These are phyloP conservation scores for Reinhardtius hippoglossoides DNA, from an alignment of 2,113 vertebrate genomes.

Conservation along the genomic window DNA sequence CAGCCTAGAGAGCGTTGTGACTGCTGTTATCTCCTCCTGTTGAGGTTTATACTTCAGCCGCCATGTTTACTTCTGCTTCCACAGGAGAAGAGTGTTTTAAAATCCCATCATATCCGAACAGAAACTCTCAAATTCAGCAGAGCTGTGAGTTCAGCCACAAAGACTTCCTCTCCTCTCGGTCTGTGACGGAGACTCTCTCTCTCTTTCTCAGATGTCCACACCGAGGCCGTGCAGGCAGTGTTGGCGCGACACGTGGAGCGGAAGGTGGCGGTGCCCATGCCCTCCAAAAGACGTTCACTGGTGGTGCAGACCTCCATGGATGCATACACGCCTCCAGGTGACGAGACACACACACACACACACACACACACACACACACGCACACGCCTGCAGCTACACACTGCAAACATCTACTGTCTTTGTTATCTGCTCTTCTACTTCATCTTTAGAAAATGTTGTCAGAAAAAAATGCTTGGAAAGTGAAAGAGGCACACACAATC, in stretches of 20 bases:
- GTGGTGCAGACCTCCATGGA: slow-evolving; percentile 99
- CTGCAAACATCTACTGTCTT: too few species aligned
- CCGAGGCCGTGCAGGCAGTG: slow-evolving; percentile 97
- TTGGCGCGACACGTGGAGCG: slow-evolving; percentile 97
- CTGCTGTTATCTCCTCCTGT: too few species aligned
- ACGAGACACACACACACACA: slow-evolving; percentile 59
- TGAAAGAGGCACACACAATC: background rate
- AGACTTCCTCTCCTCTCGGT: too few species aligned
- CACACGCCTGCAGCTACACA: background rate
- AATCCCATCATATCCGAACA: too few species aligned
- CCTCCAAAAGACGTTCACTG: slow-evolving; percentile 95
- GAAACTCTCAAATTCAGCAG: too few species aligned
- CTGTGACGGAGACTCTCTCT: background rate
- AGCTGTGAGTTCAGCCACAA: too few species aligned
- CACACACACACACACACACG: background rate
- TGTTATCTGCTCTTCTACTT: too few species aligned
- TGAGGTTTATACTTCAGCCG: too few species aligned
- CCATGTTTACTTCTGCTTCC: too few species aligned
- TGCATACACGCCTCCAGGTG: slow-evolving; percentile 99
- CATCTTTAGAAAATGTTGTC: too few species aligned
- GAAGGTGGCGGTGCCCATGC: slow-evolving; percentile 99
- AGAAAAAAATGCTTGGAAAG: background rate
- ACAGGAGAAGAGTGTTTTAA: too few species aligned
- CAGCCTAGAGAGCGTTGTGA: too few species aligned
- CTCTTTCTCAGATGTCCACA: slow-evolving; percentile 90